Percentiles rank a stretch among this genome's conserved stretches.
Evolutionary conservation across 2,797 vertebrate species (phyloP).

Genomic region (Setipinna tenuifilis): DNA sequence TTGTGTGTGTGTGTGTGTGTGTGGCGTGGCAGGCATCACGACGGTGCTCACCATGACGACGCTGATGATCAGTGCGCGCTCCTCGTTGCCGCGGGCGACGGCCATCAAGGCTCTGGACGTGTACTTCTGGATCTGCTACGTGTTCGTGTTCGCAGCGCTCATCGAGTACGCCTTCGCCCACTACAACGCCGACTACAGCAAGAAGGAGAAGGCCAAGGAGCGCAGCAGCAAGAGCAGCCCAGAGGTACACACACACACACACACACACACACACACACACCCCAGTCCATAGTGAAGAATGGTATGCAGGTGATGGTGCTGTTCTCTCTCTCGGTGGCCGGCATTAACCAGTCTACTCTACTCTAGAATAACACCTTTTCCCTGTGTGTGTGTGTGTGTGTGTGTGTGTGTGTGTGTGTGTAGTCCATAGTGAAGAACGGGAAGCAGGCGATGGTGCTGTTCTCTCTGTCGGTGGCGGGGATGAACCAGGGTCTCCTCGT

Average conservation of each 20-base stretch:
- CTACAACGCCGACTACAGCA: slow-evolving; percentile 96
- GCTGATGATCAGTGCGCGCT: slow-evolving; percentile 94
- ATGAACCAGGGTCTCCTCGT: slow-evolving; percentile 88
- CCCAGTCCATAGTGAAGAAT: too few relatives aligned
- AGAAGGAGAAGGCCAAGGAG: slow-evolving; percentile 91
- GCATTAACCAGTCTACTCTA: too few relatives aligned
- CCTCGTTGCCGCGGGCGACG: slow-evolving; percentile 91
- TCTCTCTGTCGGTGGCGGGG: slow-evolving; percentile 92
- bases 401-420: neutral
- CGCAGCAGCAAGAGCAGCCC: slow-evolving; percentile 81
- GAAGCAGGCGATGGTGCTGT: slow-evolving; percentile 91
- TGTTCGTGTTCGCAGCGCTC: slow-evolving; percentile 95
- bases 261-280: slow-evolving; percentile 7
- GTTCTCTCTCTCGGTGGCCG: neutral
- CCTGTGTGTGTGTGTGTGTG: neutral
- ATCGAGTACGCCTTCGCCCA: slow-evolving; percentile 98
- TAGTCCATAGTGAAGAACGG: slow-evolving; percentile 91
- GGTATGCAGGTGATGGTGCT: too few relatives aligned
- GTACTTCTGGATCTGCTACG: slow-evolving; percentile 99
- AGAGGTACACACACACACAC: slow-evolving; percentile 76
- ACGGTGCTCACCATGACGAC: slow-evolving; percentile 99
- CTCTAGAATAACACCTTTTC: too few relatives aligned
- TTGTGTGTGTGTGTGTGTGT: neutral
- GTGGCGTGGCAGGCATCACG: slow-evolving; percentile 84
- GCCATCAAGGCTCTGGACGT: slow-evolving; percentile 96